phyloP scores from a whole-genome alignment of 2,797 vertebrate species.

The Smutsia gigantea region DNA sequence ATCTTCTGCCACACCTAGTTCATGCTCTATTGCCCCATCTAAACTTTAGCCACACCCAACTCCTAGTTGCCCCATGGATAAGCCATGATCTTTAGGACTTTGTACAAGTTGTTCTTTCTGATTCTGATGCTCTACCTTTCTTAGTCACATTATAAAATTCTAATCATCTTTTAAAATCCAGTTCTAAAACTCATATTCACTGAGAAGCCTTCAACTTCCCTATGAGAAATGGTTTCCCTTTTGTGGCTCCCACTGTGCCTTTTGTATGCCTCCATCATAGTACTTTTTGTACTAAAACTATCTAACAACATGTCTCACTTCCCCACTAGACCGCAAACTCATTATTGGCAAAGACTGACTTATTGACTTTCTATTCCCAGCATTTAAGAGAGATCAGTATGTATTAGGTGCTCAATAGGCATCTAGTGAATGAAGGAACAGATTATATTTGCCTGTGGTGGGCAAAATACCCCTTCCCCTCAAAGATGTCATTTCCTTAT shows the following conservation, averaged over 20 bases:
- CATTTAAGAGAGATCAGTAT: not conserved
- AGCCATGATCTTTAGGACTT: not conserved
- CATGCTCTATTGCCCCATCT: not conserved
- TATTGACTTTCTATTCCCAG: not conserved
- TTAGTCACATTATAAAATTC: not conserved
- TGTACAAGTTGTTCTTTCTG: not conserved
- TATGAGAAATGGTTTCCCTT: not conserved
- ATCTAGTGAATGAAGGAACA: not conserved
- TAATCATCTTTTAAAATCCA: conserved; percentile 17
- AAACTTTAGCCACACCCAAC: not conserved
- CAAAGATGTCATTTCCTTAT: not conserved
- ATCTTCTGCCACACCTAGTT: not conserved
- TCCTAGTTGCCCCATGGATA: not conserved
- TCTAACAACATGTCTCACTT: not conserved
- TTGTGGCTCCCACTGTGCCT: not conserved
- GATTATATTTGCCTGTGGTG: not conserved
- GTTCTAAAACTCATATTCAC: not conserved
- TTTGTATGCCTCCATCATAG: not conserved
- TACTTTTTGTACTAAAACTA: not conserved
- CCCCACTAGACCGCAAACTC: not conserved
- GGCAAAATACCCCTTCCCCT: not conserved
- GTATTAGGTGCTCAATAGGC: not conserved
- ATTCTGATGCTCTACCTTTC: not conserved
- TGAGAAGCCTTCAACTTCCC: not conserved
- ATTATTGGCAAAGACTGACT: not conserved